These are phyloP conservation scores for Griposia aprilina DNA, from an alignment of 2,888 invertebrate genomes.

Conservation along the genomic window DNA sequence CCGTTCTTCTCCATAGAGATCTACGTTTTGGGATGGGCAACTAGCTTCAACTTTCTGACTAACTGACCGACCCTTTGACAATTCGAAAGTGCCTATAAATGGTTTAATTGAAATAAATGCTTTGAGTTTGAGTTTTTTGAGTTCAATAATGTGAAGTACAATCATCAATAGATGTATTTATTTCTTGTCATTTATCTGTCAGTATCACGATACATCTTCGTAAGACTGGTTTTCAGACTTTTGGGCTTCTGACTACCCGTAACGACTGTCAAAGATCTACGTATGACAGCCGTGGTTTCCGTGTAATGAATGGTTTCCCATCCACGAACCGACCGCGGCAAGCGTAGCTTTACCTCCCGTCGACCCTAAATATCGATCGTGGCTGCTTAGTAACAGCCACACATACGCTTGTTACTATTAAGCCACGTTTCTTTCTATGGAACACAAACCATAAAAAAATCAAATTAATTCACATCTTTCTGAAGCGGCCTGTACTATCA, in stretches of 20 bases:
- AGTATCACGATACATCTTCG: neutral
- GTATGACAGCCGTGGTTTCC: neutral
- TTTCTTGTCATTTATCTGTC: too few relatives aligned
- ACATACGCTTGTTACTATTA: neutral
- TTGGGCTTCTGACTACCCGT: neutral
- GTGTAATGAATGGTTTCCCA: neutral
- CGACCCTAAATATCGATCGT: neutral
- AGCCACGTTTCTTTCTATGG: too few relatives aligned
- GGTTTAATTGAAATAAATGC: too few relatives aligned
- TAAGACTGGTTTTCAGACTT: neutral
- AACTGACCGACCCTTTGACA: too few relatives aligned
- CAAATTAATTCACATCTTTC: neutral
- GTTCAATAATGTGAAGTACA: too few relatives aligned
- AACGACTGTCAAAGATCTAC: neutral
- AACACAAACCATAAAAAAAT: neutral
- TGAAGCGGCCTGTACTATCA: neutral
- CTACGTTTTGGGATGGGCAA: too few relatives aligned
- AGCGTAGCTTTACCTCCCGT: neutral
- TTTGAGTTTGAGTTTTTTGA: too few relatives aligned
- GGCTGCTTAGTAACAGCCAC: too few relatives aligned
- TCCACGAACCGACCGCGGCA: neutral
- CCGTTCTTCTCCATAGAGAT: too few relatives aligned
- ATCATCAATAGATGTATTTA: too few relatives aligned
- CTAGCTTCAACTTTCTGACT: too few relatives aligned
- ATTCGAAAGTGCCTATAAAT: too few relatives aligned